These are phyloP conservation scores for Tillus elongatus DNA, from an alignment of 2,888 invertebrate genomes.

Conservation along the genomic window DNA sequence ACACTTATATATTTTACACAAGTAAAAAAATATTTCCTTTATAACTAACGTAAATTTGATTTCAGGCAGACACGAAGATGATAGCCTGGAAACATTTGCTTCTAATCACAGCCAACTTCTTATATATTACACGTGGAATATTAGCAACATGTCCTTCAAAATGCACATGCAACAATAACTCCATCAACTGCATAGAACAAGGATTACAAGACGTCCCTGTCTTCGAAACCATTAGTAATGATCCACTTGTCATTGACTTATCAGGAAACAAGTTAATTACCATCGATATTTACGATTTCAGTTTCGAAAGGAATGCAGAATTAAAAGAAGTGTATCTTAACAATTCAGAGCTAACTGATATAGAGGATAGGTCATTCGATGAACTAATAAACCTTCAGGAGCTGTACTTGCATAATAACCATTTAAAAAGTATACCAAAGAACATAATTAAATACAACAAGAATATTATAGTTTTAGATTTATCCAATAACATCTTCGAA, in stretches of 20 bases:
- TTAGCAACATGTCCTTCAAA: conserved; percentile 22
- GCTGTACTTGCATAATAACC: conserved; percentile 34
- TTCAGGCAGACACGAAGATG: no score
- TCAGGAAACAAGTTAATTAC: conserved; percentile 34
- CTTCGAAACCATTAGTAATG: conserved; percentile 26
- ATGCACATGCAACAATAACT: conserved; percentile 30
- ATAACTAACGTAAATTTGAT: no score
- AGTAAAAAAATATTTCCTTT: no score
- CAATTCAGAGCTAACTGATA: conserved; percentile 29
- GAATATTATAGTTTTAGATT: conserved; percentile 31
- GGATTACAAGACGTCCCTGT: conserved; percentile 30
- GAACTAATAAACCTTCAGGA: conserved; percentile 32
- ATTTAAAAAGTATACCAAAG: conserved; percentile 29
- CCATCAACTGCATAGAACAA: conserved; percentile 29
- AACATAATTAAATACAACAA: conserved; percentile 28
- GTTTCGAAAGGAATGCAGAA: conserved; percentile 28
- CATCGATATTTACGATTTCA: conserved; percentile 28
- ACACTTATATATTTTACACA: no score
- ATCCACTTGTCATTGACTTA: conserved; percentile 33
- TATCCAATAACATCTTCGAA: conserved; percentile 34
- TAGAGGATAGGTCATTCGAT: conserved; percentile 31
- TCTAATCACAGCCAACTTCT: no score
- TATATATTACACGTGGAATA: neutral
- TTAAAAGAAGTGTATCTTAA: conserved; percentile 34
- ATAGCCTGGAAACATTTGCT: no score